Base-by-base conservation (phyloP, 2,888 invertebrate species). In the Endomychus coccineus region DNA sequence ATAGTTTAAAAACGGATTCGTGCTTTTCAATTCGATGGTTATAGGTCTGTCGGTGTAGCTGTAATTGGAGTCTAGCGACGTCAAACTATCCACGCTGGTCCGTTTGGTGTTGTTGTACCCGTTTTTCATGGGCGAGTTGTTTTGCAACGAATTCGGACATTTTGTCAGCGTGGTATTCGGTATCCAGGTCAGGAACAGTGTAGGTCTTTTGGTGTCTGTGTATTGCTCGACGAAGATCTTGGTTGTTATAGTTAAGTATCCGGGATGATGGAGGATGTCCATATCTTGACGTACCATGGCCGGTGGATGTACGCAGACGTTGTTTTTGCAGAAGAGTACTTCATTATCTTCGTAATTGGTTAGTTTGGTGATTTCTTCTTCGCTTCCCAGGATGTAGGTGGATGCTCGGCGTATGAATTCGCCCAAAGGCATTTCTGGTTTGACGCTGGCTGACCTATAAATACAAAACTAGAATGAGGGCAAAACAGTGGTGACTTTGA, bases 281-380 rank as follows among this genome's bases (percentile, higher is more conserved):
- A 83, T 76, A 53, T 85, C 84, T 51, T 84, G 83, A 30, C 89
- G 75, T 33, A 86, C 77, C 42, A 85, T 74, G 0, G 86, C 83
- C 29, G 91, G 89, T 4, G 94, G 92, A 71, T 96, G 95, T 27
- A 96, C 94, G 65, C 95, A 96, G 19, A 96, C 92, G 67, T 96
- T 95, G 64, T 96, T 96, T 70, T 95, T 96, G 67, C 88, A 87
- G 64, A 86, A 88, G 31, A 88, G 69, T 41, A 85, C 78, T 70
- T 88, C 88, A 56, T 87, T 87, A 66, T 88, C 85, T 61, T 83
- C 81, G 58, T 84, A 86, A 27, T 71, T 71, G 45, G 71, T 71
- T 51, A 74, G 71, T 54, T 74, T 77, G 34, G 74, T 71, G 45
- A 75, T 71, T 47, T 70, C 71, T 13, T 54, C 53, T 42, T 80